Conservation (phyloP, 2,113 vertebrate species). For the Istiophorus platypterus region DNA sequence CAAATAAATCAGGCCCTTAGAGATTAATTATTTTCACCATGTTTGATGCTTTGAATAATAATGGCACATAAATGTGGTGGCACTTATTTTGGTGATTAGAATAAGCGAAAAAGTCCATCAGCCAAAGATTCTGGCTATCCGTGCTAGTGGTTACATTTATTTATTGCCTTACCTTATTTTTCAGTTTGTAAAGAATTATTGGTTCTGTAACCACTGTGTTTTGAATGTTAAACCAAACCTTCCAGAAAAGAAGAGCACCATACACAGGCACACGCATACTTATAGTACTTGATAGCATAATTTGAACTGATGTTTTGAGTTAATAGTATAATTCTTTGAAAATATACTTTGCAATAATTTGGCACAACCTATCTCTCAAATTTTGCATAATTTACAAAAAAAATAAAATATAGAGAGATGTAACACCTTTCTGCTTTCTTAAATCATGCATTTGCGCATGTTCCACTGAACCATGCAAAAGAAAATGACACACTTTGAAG, state of each 20-base stretch:
- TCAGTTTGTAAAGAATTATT: conserved; percentile 29
- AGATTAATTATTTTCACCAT: conserved; percentile 23
- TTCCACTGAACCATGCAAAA: neutral
- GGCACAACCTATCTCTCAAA: neutral
- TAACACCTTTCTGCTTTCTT: neutral
- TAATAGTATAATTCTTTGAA: neutral
- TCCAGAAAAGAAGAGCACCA: neutral
- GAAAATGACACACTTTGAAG: conserved; percentile 24
- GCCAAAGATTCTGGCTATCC: conserved; percentile 10
- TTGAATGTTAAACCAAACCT: conserved; percentile 15
- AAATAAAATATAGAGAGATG: neutral
- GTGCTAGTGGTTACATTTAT: neutral
- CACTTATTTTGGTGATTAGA: conserved; percentile 32
- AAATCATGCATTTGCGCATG: neutral
- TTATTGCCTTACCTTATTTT: neutral
- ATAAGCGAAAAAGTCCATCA: neutral
- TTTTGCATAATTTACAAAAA: neutral
- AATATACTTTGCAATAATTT: neutral
- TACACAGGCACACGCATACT: neutral
- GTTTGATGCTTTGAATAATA: conserved; percentile 21
- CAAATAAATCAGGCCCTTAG: conserved; percentile 19
- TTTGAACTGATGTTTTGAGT: neutral
- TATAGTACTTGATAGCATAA: neutral
- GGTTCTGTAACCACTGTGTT: neutral
- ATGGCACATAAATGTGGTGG: conserved; percentile 6